phyloP scores from a whole-genome alignment of 2,113 vertebrate species.

The Channa maculata region DNA sequence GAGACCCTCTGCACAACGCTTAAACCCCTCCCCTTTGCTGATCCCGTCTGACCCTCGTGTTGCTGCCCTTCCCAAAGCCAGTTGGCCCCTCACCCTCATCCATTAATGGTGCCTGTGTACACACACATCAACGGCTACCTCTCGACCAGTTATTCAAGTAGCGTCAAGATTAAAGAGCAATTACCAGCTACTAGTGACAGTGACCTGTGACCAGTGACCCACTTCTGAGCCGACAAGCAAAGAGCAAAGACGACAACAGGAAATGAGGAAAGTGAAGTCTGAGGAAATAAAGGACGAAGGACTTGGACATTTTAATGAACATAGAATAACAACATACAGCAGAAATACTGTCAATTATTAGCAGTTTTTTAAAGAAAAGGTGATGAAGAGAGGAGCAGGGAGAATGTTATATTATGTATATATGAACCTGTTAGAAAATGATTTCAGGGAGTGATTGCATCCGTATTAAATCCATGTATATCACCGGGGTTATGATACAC shows the following conservation, averaged over 20 bases:
- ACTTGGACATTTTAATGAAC: no score
- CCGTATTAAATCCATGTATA: no score
- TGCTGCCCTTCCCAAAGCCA: conserved; percentile 37
- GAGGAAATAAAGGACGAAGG: not conserved
- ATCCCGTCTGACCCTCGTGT: conserved; percentile 60
- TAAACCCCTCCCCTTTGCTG: conserved; percentile 41
- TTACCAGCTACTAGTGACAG: conserved; percentile 26
- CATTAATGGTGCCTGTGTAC: conserved; percentile 24
- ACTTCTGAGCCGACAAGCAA: conserved; percentile 16
- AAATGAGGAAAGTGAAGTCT: not conserved
- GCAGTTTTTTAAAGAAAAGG: no score
- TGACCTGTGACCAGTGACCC: conserved; percentile 30
- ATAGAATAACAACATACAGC: no score
- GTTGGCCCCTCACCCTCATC: conserved; percentile 39
- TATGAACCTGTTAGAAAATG: no score
- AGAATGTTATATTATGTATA: no score
- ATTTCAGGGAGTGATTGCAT: no score
- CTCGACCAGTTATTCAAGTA: not conserved
- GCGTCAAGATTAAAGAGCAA: conserved; percentile 52
- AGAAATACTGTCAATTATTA: no score
- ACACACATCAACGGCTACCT: not conserved
- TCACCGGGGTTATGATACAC: no score
- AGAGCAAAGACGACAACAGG: not conserved
- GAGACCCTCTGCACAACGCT: not conserved
- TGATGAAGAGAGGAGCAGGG: no score